Base-by-base conservation (phyloP, 2,888 invertebrate species). In the Tetramorium bicarinatum region DNA sequence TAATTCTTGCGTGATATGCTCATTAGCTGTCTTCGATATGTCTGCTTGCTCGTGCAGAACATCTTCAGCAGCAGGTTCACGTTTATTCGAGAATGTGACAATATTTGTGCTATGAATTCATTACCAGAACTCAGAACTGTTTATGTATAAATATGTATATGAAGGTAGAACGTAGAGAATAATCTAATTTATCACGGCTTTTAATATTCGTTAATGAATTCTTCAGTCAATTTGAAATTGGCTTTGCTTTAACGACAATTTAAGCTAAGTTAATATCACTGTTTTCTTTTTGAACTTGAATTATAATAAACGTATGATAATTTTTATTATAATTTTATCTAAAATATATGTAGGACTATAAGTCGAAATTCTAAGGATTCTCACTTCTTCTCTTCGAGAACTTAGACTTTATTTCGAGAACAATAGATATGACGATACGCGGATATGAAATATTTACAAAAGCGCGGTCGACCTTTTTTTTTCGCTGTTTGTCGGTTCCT, bases 1-100 rank as follows among this genome's bases (percentile, higher is more conserved):
- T 44, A 41, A 64, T 64, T 64, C n/a, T 15, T 47, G 8, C 13
- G 15, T 9, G n/a, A 15, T 61, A 44, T 21, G 25, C 49, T 75
- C 52, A 49, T 75, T 75, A 62, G 11, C 25, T 75, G 62, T 75
- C 75, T 38, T 49, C 75, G n/a, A 61, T 61, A n/a, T n/a, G n/a
- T 75, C 18, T 75, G 8, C 3, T 44, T 41, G 25, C 18, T 69
- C 54, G 4, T n/a, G 38, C 11, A 15, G 4, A 71, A 29, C 49
- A 21, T 49, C 49, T 67, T 7, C 29, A 47, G 29, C n/a, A 67
- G 21, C 38, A 38, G 21, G 21, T 54, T 54, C 38, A 1, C 15
- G 9, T 38, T 38, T 21, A 54, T 71, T 15, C 9, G 21, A 54
- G 21, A 52, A 41, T 38, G 21, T 38, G 52, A 52, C 21, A 54